phyloP scores from a whole-genome alignment of 2,113 vertebrate species.

The Acanthisitta chloris region DNA sequence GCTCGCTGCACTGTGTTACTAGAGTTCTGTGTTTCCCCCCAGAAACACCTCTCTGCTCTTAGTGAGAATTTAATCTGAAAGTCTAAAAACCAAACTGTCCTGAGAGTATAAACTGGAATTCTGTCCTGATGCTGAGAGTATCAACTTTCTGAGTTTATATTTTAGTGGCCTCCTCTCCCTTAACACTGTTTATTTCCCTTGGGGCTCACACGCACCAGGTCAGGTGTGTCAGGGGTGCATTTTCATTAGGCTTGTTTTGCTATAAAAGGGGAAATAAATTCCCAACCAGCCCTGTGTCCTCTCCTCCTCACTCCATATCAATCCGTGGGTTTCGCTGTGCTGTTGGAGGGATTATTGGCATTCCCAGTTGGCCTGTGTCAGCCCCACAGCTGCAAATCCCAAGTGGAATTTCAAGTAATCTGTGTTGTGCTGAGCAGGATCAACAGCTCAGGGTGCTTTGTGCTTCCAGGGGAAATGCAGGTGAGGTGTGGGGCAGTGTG shows the following conservation, averaged over 20 bases:
- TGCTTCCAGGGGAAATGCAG: neutral
- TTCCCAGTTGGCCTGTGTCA: neutral
- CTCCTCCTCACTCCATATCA: accelerated
- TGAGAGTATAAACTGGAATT: neutral
- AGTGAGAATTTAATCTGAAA: neutral
- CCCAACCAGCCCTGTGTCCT: neutral
- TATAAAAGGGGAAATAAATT: neutral
- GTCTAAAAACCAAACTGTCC: accelerated
- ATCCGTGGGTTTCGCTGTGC: neutral
- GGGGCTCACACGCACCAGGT: neutral
- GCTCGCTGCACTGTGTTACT: accelerated
- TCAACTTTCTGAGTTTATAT: neutral
- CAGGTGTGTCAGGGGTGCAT: neutral
- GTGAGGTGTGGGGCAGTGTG: neutral
- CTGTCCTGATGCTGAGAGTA: neutral
- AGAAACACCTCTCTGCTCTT: neutral
- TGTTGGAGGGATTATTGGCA: neutral
- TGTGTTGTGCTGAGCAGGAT: neutral
- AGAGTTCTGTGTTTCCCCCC: accelerated
- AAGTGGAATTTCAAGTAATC: slow-evolving; percentile 1
- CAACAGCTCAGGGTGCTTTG: neutral
- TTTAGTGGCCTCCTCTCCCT: neutral
- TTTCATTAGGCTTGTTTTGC: neutral
- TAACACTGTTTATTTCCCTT: neutral
- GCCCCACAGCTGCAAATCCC: neutral